Conservation (phyloP, 2,888 invertebrate genomes). For the Cheilosia vernalis region DNA sequence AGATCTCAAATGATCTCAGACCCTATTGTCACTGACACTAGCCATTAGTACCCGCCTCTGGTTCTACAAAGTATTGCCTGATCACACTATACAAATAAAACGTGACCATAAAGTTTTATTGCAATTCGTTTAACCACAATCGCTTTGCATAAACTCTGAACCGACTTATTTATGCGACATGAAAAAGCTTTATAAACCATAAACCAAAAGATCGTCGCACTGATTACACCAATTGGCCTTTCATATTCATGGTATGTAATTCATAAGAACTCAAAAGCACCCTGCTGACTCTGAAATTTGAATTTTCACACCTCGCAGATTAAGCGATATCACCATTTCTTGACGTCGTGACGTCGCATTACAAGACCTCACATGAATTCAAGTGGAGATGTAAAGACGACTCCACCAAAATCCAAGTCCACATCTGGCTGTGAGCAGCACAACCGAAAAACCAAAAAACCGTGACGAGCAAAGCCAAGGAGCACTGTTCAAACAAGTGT, state of each 20-base stretch:
- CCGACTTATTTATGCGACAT: conserved; percentile 1
- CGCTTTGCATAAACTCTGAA: neutral
- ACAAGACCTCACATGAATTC: conserved; percentile 5
- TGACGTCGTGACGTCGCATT: conserved; percentile 11
- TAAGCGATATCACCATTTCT: conserved; percentile 21
- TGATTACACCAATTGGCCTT: conserved; percentile 24
- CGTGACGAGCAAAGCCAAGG: conserved; percentile 70
- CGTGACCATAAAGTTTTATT: conserved; percentile 32
- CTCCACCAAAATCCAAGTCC: conserved; percentile 30
- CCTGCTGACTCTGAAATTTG: conserved; percentile 18
- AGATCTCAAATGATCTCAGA: neutral
- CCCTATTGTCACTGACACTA: neutral
- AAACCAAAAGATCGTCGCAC: neutral
- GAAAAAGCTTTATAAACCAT: conserved; percentile 11
- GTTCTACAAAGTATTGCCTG: neutral
- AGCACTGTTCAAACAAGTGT: conserved; percentile 58
- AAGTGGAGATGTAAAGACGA: conserved; percentile 22
- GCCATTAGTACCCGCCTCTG: too few relatives aligned
- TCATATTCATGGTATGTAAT: conserved; percentile 8
- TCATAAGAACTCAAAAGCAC: conserved; percentile 20
- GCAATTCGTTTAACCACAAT: conserved; percentile 1
- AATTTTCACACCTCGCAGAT: conserved; percentile 52
- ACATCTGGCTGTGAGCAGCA: conserved; percentile 20
- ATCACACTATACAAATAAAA: conserved; percentile 1
- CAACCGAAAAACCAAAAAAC: conserved; percentile 41